phyloP scores from a whole-genome alignment of 2,113 vertebrate genomes.

The Epinephelus moara region DNA sequence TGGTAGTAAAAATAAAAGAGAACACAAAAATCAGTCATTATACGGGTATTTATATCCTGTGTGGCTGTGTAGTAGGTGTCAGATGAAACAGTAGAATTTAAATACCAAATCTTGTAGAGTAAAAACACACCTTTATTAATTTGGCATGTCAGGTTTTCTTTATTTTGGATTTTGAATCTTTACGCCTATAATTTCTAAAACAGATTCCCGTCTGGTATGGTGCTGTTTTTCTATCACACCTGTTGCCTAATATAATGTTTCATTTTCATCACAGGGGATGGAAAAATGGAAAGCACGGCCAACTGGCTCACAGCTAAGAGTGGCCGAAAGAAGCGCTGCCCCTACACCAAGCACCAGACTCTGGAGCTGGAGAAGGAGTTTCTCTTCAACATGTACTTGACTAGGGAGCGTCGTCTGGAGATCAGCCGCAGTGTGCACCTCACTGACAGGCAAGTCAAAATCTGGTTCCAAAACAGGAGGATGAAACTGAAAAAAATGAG shows the following conservation, averaged over 20 bases:
- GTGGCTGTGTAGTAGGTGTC: neutral
- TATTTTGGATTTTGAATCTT: neutral
- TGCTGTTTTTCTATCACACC: slow-evolving; percentile 31
- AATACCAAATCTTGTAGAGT: neutral
- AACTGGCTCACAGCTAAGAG: slow-evolving; percentile 99
- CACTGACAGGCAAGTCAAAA: slow-evolving; percentile 99
- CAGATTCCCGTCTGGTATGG: neutral
- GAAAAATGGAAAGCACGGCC: slow-evolving; percentile 91
- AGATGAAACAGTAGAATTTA: neutral
- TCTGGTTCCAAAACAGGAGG: slow-evolving; percentile 99
- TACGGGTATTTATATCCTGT: too few relatives aligned
- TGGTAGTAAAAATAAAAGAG: neutral
- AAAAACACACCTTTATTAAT: neutral
- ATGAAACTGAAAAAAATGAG: slow-evolving; percentile 99
- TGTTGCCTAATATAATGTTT: slow-evolving; percentile 68
- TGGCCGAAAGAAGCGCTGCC: slow-evolving; percentile 98
- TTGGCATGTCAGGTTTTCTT: neutral
- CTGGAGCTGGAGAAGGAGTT: slow-evolving; percentile 99
- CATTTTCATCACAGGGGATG: slow-evolving; percentile 86
- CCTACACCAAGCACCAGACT: slow-evolving; percentile 99
- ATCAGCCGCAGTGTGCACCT: slow-evolving; percentile 99
- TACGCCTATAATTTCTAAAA: neutral
- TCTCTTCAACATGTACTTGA: slow-evolving; percentile 99
- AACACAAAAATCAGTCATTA: neutral
- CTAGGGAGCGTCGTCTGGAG: slow-evolving; percentile 98